These are phyloP conservation scores for Glomeris maerens DNA, from an alignment of 1,140 invertebrate species.

Conservation along the genomic window DNA sequence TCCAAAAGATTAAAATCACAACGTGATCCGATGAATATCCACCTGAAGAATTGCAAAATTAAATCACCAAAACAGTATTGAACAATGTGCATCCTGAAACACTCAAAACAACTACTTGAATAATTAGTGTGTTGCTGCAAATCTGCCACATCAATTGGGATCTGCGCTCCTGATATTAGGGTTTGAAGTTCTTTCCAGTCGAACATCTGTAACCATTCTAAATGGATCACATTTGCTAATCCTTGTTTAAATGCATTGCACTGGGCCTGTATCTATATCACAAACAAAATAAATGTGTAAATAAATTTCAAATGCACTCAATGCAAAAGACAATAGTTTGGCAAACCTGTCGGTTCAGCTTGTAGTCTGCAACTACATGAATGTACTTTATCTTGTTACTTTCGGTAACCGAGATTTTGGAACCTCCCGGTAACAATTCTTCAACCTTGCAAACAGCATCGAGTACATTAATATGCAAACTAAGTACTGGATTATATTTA, in stretches of 20 bases:
- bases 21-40: slow-evolving; percentile 59
- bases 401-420: slow-evolving; percentile 75
- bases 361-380: slow-evolving; percentile 89
- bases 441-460: too few species aligned
- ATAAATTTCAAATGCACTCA: slow-evolving; percentile 1
- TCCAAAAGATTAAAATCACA: slow-evolving; percentile 69
- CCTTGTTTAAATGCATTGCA: slow-evolving; percentile 69
- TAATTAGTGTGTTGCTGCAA: slow-evolving; percentile 71
- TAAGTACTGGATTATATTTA: neutral
- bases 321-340: neutral
- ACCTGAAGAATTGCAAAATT: slow-evolving; percentile 34
- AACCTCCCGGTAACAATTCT: slow-evolving; percentile 78
- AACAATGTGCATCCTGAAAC: too few species aligned
- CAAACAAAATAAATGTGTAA: slow-evolving; percentile 6
- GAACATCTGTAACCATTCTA: slow-evolving; percentile 89
- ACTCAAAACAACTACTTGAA: slow-evolving; percentile 40
- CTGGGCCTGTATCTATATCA: slow-evolving; percentile 54
- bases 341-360: slow-evolving; percentile 68
- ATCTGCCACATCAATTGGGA: slow-evolving; percentile 81
- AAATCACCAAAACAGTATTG: neutral
- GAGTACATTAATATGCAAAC: neutral
- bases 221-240: slow-evolving; percentile 70
- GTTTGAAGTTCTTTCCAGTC: slow-evolving; percentile 87
- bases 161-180: slow-evolving; percentile 81
- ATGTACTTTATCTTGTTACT: slow-evolving; percentile 93